Conservation (phyloP, 1,140 invertebrate species). For the Drosophila bocki region DNA sequence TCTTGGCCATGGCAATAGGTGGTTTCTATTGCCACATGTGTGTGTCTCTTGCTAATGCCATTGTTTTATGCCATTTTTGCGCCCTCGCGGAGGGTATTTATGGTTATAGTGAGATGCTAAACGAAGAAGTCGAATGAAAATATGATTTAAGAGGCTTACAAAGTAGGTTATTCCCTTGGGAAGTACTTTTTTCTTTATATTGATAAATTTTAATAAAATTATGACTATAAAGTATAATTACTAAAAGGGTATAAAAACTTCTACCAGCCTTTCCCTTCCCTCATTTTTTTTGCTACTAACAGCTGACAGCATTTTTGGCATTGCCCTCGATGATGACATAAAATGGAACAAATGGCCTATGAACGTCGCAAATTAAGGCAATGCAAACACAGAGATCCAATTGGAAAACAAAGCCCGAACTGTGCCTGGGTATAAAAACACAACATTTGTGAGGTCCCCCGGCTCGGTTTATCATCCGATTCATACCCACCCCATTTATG, state of each 20-base stretch:
- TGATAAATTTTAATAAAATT: not conserved
- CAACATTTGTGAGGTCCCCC: slow-evolving; percentile 66
- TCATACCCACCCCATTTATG: slow-evolving; percentile 5
- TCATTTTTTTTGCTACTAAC: slow-evolving; percentile 5
- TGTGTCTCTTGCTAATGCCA: slow-evolving; percentile 25
- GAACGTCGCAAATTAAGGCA: slow-evolving; percentile 80
- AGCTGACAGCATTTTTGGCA: slow-evolving; percentile 74
- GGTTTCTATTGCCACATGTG: slow-evolving; percentile 68
- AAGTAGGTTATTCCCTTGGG: not conserved
- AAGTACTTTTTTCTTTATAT: not conserved
- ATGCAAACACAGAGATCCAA: slow-evolving; percentile 78
- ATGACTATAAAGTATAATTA: not conserved
- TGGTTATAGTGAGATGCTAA: not conserved
- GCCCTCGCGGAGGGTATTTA: slow-evolving; percentile 5
- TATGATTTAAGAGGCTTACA: not conserved
- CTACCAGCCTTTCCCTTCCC: not conserved
- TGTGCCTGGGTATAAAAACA: slow-evolving; percentile 16
- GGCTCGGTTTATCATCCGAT: slow-evolving; percentile 20
- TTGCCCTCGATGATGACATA: slow-evolving; percentile 74
- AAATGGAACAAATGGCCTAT: slow-evolving; percentile 82
- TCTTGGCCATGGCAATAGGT: slow-evolving; percentile 69
- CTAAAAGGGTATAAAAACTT: not conserved
- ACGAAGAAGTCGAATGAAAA: not conserved
- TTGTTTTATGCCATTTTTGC: slow-evolving; percentile 35
- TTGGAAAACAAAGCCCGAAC: slow-evolving; percentile 63